Percentiles rank a stretch among this genome's conserved stretches.
Conservation (phyloP, 1,140 invertebrate genomes). For the Chrysoperla carnea region DNA sequence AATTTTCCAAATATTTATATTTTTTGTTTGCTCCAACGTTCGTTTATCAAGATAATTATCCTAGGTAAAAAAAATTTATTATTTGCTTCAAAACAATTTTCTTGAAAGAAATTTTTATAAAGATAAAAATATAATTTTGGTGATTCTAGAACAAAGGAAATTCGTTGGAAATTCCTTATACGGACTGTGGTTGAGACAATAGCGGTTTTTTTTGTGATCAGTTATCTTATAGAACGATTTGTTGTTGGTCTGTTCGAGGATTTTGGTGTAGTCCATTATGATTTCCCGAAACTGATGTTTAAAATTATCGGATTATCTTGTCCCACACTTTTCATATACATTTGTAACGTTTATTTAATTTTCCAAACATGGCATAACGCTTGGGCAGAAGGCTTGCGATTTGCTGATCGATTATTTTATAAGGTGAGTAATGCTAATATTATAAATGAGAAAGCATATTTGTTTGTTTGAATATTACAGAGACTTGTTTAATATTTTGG, state of each 20-base stretch:
- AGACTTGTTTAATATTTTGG: no score
- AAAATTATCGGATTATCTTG: slow-evolving; percentile 53
- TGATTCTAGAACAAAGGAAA: background rate
- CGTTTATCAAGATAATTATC: slow-evolving; percentile 66
- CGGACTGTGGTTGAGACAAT: background rate
- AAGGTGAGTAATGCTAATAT: slow-evolving; percentile 42
- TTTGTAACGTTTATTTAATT: slow-evolving; percentile 49
- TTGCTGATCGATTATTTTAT: slow-evolving; percentile 75
- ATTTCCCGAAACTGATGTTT: slow-evolving; percentile 35
- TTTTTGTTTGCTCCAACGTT: slow-evolving; percentile 75
- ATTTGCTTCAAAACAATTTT: no score
- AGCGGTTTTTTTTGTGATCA: background rate
- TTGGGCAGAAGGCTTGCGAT: slow-evolving; percentile 68
- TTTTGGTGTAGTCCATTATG: slow-evolving; percentile 28
- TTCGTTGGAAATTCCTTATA: background rate
- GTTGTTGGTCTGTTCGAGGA: background rate
- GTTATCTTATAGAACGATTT: background rate
- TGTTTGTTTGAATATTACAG: no score
- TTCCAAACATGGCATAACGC: slow-evolving; percentile 81
- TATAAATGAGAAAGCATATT: no score
- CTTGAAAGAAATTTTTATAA: no score
- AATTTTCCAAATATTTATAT: slow-evolving; percentile 59
- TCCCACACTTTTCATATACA: slow-evolving; percentile 48
- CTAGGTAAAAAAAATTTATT: slow-evolving; percentile 48
- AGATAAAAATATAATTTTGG: no score